Percentiles rank a stretch among this genome's conserved stretches.
These are phyloP conservation scores for Neodiprion pinetum DNA, from an alignment of 1,140 invertebrate species.

Conservation along the genomic window DNA sequence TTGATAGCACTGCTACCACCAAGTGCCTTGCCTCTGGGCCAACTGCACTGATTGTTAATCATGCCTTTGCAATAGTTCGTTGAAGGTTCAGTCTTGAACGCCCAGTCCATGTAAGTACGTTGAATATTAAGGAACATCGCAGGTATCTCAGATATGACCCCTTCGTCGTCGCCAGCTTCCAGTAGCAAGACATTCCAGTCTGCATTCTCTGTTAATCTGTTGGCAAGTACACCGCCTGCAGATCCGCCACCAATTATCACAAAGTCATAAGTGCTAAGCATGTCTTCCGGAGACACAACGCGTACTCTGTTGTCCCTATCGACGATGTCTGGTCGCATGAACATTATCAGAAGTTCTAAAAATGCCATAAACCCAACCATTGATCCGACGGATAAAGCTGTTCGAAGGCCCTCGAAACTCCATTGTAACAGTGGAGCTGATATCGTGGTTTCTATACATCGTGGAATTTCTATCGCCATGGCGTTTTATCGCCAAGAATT, in stretches of 20 bases:
- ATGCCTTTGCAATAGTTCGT: constrained; percentile 66
- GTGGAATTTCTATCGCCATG: no score
- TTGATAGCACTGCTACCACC: constrained; percentile 75
- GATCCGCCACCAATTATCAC: constrained; percentile 81
- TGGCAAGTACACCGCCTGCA: constrained; percentile 79
- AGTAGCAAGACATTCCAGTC: constrained; percentile 74
- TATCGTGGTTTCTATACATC: no score
- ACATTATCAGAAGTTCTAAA: constrained; percentile 65
- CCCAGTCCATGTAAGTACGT: constrained; percentile 76
- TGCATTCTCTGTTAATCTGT: constrained; percentile 71
- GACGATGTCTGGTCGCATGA: constrained; percentile 71
- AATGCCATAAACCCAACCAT: constrained; percentile 67
- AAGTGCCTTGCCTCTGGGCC: constrained; percentile 61
- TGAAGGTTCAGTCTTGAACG: constrained; percentile 75
- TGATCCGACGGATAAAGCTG: constrained; percentile 55
- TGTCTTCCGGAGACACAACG: constrained; percentile 57
- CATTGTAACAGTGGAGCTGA: no score
- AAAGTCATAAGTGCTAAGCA: constrained; percentile 71
- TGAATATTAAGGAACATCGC: constrained; percentile 76
- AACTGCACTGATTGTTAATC: constrained; percentile 48
- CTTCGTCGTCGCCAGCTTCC: constrained; percentile 79
- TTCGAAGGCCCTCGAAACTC: no score
- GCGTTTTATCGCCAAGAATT: no score
- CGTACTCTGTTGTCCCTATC: constrained; percentile 65
- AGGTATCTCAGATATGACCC: constrained; percentile 74